Evolutionary conservation across 1,140 invertebrate genomes (phyloP).

Genomic region (Plutomurus gul): DNA sequence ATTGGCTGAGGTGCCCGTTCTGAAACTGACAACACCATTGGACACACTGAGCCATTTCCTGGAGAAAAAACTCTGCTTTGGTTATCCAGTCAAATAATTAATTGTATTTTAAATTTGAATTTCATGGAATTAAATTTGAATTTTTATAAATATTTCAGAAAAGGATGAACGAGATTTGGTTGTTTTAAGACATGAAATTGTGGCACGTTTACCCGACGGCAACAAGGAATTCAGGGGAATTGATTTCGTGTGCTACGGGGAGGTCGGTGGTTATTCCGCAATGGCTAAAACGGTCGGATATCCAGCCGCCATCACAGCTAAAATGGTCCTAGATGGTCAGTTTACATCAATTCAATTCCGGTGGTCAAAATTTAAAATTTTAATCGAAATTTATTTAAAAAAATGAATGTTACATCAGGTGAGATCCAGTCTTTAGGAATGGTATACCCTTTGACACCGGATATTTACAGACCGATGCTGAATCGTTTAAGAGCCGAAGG

Average conservation of each 20-base stretch:
- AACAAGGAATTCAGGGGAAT: conserved; percentile 82
- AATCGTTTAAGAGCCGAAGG: conserved; percentile 82
- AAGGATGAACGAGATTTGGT: conserved; percentile 90
- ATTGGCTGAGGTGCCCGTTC: conserved; percentile 76
- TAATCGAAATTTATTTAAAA: not conserved
- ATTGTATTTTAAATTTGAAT: not conserved
- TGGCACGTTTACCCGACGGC: conserved; percentile 88
- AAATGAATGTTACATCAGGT: conserved; percentile 64
- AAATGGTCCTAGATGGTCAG: conserved; percentile 94
- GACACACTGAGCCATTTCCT: conserved; percentile 91
- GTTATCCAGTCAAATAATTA: conserved; percentile 60
- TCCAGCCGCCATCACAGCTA: conserved; percentile 92
- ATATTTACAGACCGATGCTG: conserved; percentile 90
- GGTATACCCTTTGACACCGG: conserved; percentile 82
- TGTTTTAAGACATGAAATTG: conserved; percentile 90
- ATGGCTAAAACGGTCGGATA: conserved; percentile 98
- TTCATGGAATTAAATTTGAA: not conserved
- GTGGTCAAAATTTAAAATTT: not conserved
- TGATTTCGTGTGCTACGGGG: conserved; percentile 92
- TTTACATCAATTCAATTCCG: not conserved
- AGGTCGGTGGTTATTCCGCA: conserved; percentile 79
- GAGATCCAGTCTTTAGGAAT: conserved; percentile 95
- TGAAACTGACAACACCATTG: conserved; percentile 83
- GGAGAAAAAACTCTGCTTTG: conserved; percentile 80
- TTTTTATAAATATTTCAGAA: conserved; percentile 59